phyloP scores from a whole-genome alignment of 1,140 invertebrate genomes.

The Hypsibius dujardini region DNA sequence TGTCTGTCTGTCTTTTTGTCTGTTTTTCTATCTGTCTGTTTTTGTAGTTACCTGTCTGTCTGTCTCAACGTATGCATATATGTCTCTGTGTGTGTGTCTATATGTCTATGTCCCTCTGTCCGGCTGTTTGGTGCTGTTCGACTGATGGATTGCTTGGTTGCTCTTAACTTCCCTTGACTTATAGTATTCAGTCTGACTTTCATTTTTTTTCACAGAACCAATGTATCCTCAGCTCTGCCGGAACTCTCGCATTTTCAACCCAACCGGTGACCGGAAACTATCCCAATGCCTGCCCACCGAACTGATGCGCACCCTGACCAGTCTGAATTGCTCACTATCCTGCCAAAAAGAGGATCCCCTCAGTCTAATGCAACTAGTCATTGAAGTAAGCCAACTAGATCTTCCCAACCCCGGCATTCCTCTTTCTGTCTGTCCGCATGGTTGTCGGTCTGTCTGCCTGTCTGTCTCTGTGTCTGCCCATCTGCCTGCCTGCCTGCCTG shows the following conservation, averaged over 20 bases:
- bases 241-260: not conserved
- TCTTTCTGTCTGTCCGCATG: too few species aligned
- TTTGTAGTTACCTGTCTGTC: too few species aligned
- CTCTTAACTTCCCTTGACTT: too few species aligned
- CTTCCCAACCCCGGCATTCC: too few species aligned
- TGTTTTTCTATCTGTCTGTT: too few species aligned
- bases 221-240: slow-evolving; percentile 74
- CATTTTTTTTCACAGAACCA: slow-evolving; percentile 49
- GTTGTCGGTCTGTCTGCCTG: too few species aligned
- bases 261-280: slow-evolving; percentile 22
- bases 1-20: too few species aligned
- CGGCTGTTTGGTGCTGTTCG: too few species aligned
- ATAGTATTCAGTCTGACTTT: slow-evolving; percentile 1
- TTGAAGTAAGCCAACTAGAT: slow-evolving; percentile 45
- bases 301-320: slow-evolving; percentile 60
- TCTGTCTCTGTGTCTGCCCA: too few species aligned
- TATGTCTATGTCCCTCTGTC: not conserved
- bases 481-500: not conserved
- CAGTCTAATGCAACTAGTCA: slow-evolving; percentile 61
- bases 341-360: slow-evolving; percentile 57
- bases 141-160: too few species aligned
- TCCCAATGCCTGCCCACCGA: slow-evolving; percentile 53
- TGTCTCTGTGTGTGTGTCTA: not conserved
- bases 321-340: slow-evolving; percentile 65
- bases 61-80: too few species aligned